Base-by-base conservation (phyloP, 2,888 invertebrate genomes). In the Drosophila cyrtoloma region DNA sequence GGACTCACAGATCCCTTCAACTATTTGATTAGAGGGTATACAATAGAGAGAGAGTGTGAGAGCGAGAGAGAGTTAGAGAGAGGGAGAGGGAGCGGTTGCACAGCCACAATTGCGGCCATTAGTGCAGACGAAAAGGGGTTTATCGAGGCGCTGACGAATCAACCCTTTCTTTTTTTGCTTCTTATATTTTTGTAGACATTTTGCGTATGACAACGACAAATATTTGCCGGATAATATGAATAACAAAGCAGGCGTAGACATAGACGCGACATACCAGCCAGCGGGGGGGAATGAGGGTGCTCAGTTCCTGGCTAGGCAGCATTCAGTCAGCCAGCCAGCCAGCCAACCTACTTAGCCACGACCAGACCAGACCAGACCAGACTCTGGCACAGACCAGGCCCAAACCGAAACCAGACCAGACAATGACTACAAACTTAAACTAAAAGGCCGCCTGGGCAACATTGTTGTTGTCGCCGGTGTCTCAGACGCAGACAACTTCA, bases 171-270 rank as follows among this genome's bases (percentile, higher is more conserved):
- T 22, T 14, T 22, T 58, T 32, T 58, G 14, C 32, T 30, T 9
- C n/a, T 53, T 67, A 62, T 72, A 22, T 44, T 58, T 71, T 71
- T 72, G 75, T 82, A 72, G 79, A 90, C 90, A 77, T 86, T 86
- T 86, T 89, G 83, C 83, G 86, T 86, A 86, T 91, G 86, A 88
- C 90, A 91, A 86, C 90, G 91, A 84, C 90, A 89, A 91, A 89
- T 90, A 89, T 91, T 89, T 89, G 91, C 88, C 79, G 88, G 90
- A 91, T 91, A 91, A 89, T 91, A 89, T 89, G 89, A 91, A 89
- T 90, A 90, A 86, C 86, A 90, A 88, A 89, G 89, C 81, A 82
- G 81, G 72, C 84, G 75, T 70, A 71, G 82, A 76, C 86, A 74
- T 78, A 70, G 78, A 74, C 71, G 77, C 60, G 72, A 37, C 22